A percentile compares a stretch with the other conserved stretches of the same genome.
These are phyloP conservation scores for Tipula helvola DNA, from an alignment of 2,888 invertebrate species.

Conservation along the genomic window DNA sequence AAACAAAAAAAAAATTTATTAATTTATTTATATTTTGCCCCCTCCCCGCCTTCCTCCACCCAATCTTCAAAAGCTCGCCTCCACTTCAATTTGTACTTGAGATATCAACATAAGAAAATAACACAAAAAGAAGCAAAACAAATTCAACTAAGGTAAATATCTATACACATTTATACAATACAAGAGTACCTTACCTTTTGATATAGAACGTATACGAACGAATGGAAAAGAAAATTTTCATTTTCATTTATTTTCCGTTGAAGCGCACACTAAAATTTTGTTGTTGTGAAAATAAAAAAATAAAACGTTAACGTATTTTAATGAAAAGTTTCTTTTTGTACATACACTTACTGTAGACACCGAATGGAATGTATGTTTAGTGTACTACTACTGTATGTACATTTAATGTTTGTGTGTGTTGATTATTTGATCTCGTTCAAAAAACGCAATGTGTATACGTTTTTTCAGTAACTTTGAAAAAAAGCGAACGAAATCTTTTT, in stretches of 20 bases:
- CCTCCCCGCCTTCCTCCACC: too few species aligned
- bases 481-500: background rate
- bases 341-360: background rate
- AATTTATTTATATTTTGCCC: background rate
- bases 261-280: background rate
- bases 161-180: background rate
- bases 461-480: background rate
- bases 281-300: background rate
- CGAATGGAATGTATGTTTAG: too few species aligned
- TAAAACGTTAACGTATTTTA: background rate
- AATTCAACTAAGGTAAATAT: background rate
- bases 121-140: background rate
- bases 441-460: background rate
- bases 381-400: background rate
- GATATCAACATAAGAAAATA: background rate
- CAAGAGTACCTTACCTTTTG: background rate
- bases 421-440: background rate
- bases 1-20: background rate
- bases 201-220: background rate
- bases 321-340: background rate
- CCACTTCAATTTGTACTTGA: background rate
- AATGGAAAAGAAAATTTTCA: background rate
- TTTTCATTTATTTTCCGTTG: background rate
- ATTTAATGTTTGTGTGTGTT: background rate
- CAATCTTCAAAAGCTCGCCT: background rate